These are phyloP conservation scores for Drosophila kurseongensis DNA, from an alignment of 1,140 invertebrate genomes.

Conservation along the genomic window DNA sequence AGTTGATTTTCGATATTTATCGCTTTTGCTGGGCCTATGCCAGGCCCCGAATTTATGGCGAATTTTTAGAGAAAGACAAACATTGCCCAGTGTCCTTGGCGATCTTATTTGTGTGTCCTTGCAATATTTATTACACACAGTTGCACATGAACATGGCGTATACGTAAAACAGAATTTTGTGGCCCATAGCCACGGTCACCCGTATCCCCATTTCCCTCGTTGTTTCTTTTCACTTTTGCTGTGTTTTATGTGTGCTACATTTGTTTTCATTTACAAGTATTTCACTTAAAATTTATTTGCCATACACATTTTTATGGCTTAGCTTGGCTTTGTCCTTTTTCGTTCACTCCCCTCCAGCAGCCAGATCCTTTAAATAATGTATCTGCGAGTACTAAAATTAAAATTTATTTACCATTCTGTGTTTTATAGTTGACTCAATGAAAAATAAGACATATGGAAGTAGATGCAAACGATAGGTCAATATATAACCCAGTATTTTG, in stretches of 20 bases:
- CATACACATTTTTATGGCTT: slow-evolving; percentile 77
- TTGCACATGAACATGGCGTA: slow-evolving; percentile 50
- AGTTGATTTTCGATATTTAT: slow-evolving; percentile 66
- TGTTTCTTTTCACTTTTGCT: slow-evolving; percentile 8
- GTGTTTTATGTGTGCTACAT: slow-evolving; percentile 60
- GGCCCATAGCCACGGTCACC: slow-evolving; percentile 54
- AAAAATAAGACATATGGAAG: slow-evolving; percentile 30
- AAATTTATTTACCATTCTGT: slow-evolving; percentile 67
- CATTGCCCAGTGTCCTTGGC: slow-evolving; percentile 66
- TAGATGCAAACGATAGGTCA: slow-evolving; percentile 12
- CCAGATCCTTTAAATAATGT: slow-evolving; percentile 62
- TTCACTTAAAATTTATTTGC: slow-evolving; percentile 81
- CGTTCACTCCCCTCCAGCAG: slow-evolving; percentile 5
- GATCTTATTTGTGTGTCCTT: slow-evolving; percentile 34
- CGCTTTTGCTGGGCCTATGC: slow-evolving; percentile 39
- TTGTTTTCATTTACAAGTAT: slow-evolving; percentile 83
- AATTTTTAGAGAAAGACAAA: slow-evolving; percentile 58
- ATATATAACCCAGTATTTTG: slow-evolving; percentile 13
- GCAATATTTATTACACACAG: slow-evolving; percentile 72
- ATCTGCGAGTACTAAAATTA: slow-evolving; percentile 68
- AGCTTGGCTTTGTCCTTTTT: slow-evolving; percentile 56
- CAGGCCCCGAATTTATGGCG: slow-evolving; percentile 47
- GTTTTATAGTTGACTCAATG: slow-evolving; percentile 60
- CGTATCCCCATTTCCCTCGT: not conserved
- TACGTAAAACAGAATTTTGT: slow-evolving; percentile 71